Conservation (phyloP, 2,113 vertebrate genomes). For the Pedionomus torquatus region DNA sequence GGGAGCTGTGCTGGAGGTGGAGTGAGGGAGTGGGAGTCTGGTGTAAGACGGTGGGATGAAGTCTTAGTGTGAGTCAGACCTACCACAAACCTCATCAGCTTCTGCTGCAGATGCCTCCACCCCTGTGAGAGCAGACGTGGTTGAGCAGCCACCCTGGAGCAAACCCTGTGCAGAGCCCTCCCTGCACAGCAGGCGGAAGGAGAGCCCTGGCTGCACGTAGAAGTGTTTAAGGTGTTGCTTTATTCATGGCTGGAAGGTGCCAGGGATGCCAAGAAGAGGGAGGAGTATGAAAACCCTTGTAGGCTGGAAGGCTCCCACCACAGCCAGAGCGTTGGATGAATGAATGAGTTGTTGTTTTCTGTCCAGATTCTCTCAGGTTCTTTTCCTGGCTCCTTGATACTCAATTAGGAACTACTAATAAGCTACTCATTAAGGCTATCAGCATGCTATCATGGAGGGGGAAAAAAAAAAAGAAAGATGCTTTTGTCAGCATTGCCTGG, state of each 20-base stretch:
- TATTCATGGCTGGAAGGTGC: neutral
- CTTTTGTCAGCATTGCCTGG: neutral
- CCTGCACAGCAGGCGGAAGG: rapidly evolving
- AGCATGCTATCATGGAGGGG: neutral
- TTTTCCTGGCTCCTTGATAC: neutral
- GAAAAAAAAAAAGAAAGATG: neutral
- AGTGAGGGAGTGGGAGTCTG: neutral
- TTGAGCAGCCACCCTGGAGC: neutral
- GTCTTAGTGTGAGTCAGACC: neutral
- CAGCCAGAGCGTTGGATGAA: neutral
- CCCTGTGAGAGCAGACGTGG: rapidly evolving
- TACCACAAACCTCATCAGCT: neutral
- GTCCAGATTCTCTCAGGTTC: neutral
- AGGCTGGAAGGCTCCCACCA: neutral
- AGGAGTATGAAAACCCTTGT: neutral
- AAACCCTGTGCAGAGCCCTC: neutral
- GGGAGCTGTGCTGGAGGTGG: neutral
- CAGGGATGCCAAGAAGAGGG: neutral
- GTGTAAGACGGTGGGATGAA: neutral
- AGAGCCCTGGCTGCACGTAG: rapidly evolving
- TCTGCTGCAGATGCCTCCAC: neutral
- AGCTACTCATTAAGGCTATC: neutral
- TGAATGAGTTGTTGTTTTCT: neutral
- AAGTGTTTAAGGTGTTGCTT: neutral
- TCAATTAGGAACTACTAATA: neutral